Conservation (phyloP, 1,140 invertebrate genomes). For the Bombus waltoni region DNA sequence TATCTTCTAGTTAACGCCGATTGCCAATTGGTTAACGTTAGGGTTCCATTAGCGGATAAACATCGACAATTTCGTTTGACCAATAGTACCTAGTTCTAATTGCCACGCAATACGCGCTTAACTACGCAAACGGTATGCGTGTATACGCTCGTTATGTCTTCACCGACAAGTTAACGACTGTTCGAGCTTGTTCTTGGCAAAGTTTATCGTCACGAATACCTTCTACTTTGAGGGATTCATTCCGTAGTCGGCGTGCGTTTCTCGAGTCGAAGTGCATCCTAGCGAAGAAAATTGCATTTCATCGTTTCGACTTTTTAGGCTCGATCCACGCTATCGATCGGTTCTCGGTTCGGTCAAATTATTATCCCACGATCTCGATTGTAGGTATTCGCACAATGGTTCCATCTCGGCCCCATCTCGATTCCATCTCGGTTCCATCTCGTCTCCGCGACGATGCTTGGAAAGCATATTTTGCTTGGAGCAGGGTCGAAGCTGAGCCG, state of each 20-base stretch:
- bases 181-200: not conserved
- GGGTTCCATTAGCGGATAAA: not conserved
- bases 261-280: not conserved
- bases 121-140: not conserved
- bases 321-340: not conserved
- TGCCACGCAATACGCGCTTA: not conserved
- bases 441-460: too few relatives aligned
- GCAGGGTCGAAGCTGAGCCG: too few relatives aligned
- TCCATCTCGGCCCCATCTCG: too few relatives aligned
- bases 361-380: too few relatives aligned
- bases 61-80: not conserved
- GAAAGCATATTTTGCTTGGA: too few relatives aligned
- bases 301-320: not conserved
- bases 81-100: not conserved
- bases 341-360: too few relatives aligned
- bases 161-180: conserved; percentile 9
- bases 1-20: not conserved
- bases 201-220: not conserved
- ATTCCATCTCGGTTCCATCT: too few relatives aligned
- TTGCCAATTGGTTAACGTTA: not conserved
- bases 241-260: not conserved
- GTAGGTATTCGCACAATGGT: too few relatives aligned
- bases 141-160: not conserved
- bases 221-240: conserved; percentile 12
- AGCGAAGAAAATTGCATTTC: not conserved